Conservation (phyloP, 37 sponge, comb jelly and placozoan genomes). For the Chondrosia reniformis region DNA sequence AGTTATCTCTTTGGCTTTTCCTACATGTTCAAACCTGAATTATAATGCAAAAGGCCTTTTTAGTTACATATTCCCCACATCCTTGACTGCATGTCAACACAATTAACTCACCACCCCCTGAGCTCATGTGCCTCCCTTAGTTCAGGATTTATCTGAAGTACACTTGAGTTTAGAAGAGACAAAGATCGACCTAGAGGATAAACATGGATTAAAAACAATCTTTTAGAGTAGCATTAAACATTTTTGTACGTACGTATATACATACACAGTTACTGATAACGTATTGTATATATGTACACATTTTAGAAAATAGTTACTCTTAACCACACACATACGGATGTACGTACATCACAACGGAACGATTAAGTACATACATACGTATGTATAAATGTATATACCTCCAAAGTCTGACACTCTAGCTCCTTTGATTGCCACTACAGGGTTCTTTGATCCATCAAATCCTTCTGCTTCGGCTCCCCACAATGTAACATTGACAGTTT, state of each 20-base stretch:
- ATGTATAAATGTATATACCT: constrained; percentile 32
- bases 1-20: constrained; percentile 48
- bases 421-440: constrained; percentile 80
- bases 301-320: too few species aligned
- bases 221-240: too few species aligned
- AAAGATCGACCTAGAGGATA: constrained; percentile 53
- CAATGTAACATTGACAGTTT: constrained; percentile 61
- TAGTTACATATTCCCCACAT: not conserved
- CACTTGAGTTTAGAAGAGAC: constrained; percentile 21
- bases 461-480: constrained; percentile 86
- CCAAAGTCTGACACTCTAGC: constrained; percentile 88
- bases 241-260: too few species aligned
- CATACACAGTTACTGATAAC: too few species aligned
- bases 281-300: too few species aligned
- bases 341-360: too few species aligned
- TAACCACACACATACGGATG: not conserved
- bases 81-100: not conserved
- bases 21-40: constrained; percentile 51
- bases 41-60: not conserved
- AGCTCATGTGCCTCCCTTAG: constrained; percentile 70
- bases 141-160: constrained; percentile 63
- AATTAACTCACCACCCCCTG: constrained; percentile 58
- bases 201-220: too few species aligned
- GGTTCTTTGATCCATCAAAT: constrained; percentile 53
- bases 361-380: not conserved